Percentiles rank a stretch among this genome's conserved stretches.
Evolutionary conservation across 2,113 vertebrate genomes (phyloP).

Genomic region (Oreochromis spilurus): DNA sequence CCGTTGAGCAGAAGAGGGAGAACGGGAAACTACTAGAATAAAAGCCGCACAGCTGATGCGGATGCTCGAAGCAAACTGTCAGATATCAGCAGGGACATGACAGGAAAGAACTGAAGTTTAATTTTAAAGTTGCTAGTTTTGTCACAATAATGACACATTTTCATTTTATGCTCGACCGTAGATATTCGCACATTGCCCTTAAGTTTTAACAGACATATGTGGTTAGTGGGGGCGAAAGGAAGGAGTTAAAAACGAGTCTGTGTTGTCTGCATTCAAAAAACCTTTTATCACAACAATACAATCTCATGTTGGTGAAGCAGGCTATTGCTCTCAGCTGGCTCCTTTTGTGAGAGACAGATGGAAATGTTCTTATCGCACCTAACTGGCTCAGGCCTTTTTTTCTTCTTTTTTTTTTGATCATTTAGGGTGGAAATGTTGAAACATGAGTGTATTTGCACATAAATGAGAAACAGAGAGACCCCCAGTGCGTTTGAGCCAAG

Average conservation of each 20-base stretch:
- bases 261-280: conserved; percentile 4
- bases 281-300: conserved; percentile 42
- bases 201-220: background rate
- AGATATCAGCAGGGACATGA: background rate
- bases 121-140: background rate
- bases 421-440: conserved; percentile 23
- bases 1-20: background rate
- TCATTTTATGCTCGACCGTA: background rate
- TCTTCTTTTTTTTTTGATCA: background rate
- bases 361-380: conserved; percentile 28
- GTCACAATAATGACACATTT: background rate
- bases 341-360: conserved; percentile 38
- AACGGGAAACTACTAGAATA: conserved; percentile 20
- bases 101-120: background rate
- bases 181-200: background rate
- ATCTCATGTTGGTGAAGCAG: conserved; percentile 26
- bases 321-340: conserved; percentile 16
- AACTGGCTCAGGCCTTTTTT: background rate
- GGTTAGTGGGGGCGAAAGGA: background rate
- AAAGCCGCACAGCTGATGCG: background rate
- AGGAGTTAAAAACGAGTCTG: background rate
- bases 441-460: conserved; percentile 42
- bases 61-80: background rate
- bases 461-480: conserved; percentile 33
- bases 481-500: background rate